These are phyloP conservation scores for Pampus argenteus DNA, from an alignment of 2,797 vertebrate genomes.

Conservation along the genomic window DNA sequence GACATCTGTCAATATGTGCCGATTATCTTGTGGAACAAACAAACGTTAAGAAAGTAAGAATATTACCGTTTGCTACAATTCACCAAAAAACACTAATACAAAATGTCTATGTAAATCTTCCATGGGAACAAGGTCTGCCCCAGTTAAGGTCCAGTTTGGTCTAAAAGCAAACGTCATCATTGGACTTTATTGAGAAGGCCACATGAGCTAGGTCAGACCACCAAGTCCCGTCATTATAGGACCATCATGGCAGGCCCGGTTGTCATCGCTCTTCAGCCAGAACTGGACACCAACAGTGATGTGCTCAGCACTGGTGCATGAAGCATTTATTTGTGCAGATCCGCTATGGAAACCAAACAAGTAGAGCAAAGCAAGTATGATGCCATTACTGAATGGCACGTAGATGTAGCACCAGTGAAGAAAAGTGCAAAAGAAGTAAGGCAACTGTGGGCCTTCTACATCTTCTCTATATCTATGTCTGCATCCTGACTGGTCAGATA, in stretches of 20 bases:
- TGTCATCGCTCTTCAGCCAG: conserved; percentile 52
- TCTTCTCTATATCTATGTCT: background rate
- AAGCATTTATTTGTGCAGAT: conserved; percentile 45
- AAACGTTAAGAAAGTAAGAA: conserved; percentile 1
- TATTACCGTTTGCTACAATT: background rate
- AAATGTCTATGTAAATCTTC: conserved; percentile 26
- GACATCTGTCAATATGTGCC: background rate
- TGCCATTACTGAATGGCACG: conserved; percentile 17
- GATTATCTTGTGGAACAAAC: background rate
- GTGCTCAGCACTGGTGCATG: conserved; percentile 31
- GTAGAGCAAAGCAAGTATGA: conserved; percentile 19
- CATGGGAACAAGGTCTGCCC: conserved; percentile 31
- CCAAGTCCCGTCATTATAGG: conserved; percentile 62
- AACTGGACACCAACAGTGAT: conserved; percentile 56
- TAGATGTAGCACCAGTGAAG: background rate
- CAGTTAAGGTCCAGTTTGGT: conserved; percentile 31
- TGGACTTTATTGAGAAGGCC: conserved; percentile 47
- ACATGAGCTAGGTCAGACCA: conserved; percentile 20
- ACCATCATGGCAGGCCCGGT: conserved; percentile 53
- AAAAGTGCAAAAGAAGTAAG: background rate
- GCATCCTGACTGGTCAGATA: background rate
- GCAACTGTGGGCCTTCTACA: background rate
- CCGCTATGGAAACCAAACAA: conserved; percentile 64
- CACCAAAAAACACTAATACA: background rate
- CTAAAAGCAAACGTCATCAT: conserved; percentile 43